Percentiles rank a stretch among this genome's conserved stretches.
Evolutionary conservation across 2,113 vertebrate species (phyloP).

Genomic region (Furnarius figulus): DNA sequence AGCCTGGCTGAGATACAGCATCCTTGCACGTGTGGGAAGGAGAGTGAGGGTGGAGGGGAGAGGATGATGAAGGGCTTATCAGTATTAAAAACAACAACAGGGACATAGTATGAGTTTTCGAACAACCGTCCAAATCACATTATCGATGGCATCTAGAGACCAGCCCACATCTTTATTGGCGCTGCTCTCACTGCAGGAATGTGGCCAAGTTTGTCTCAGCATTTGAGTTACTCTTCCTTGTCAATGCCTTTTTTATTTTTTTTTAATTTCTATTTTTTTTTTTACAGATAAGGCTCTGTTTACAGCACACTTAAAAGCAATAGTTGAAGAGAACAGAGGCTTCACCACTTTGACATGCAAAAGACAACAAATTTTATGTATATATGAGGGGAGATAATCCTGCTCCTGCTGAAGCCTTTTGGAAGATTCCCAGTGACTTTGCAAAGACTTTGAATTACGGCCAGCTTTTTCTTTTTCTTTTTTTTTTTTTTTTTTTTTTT

Average conservation of each 20-base stretch:
- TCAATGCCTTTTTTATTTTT: neutral
- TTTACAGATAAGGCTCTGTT: neutral
- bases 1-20: neutral
- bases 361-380: slow-evolving; percentile 2
- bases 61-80: neutral
- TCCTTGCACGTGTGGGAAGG: neutral
- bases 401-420: neutral
- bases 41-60: neutral
- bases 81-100: neutral
- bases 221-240: neutral
- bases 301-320: neutral
- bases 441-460: neutral
- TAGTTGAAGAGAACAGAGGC: slow-evolving; percentile 17
- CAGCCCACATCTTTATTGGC: neutral
- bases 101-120: neutral
- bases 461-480: neutral
- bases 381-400: neutral
- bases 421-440: slow-evolving; percentile 28
- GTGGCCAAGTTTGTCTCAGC: neutral
- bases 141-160: neutral
- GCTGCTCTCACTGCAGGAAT: neutral
- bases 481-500: too few relatives aligned
- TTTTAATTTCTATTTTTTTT: neutral
- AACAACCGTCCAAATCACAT: neutral
- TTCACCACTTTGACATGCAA: slow-evolving; percentile 5